These are phyloP conservation scores for Drosophila nr. medialis DNA, from an alignment of 2,888 invertebrate species.

Conservation along the genomic window DNA sequence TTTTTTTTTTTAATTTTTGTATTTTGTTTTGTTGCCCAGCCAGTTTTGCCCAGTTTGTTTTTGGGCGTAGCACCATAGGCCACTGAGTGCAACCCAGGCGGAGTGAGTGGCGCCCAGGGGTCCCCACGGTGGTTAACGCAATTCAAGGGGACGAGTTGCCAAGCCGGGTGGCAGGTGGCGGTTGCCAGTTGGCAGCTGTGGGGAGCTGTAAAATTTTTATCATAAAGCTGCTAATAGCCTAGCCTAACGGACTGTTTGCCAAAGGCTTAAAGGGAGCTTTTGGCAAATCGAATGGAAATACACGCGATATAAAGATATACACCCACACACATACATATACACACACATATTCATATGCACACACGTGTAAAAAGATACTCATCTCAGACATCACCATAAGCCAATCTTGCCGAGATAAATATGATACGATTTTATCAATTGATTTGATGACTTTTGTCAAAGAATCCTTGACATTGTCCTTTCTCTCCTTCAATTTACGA, in stretches of 20 bases:
- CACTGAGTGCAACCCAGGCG: slow-evolving; percentile 25
- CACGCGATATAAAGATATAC: background rate
- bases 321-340: background rate
- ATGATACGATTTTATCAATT: background rate
- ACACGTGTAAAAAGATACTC: background rate
- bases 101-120: background rate
- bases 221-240: slow-evolving; percentile 55
- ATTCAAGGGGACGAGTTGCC: slow-evolving; percentile 1
- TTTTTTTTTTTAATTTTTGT: slow-evolving; percentile 16
- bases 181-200: slow-evolving; percentile 1
- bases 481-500: background rate
- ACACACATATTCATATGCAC: background rate
- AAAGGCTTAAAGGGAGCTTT: slow-evolving; percentile 43
- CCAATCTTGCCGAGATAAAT: background rate
- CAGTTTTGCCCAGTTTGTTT: slow-evolving; percentile 33
- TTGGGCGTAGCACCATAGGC: slow-evolving; percentile 43
- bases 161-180: background rate
- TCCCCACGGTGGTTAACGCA: slow-evolving; percentile 23
- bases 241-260: slow-evolving; percentile 32
- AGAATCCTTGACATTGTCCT: background rate
- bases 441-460: background rate
- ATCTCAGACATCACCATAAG: background rate
- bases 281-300: slow-evolving; percentile 14
- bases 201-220: slow-evolving; percentile 21
- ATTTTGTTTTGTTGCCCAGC: slow-evolving; percentile 4